Evolutionary conservation across 2,888 invertebrate genomes (phyloP).

Genomic region (Hirtodrosophila duncani): DNA sequence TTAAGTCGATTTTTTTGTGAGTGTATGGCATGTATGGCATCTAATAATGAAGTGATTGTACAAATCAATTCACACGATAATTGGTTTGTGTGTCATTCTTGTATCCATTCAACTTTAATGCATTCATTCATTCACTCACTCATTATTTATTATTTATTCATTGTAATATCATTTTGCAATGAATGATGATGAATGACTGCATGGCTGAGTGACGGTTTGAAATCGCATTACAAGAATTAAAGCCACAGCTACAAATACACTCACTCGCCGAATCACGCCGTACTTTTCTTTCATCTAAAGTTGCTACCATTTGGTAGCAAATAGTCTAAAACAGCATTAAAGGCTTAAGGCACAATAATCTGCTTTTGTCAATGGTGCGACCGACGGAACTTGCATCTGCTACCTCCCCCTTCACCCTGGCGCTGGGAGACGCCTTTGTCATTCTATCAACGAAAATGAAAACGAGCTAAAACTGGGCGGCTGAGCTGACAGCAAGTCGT

Average conservation of each 20-base stretch:
- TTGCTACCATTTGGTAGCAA: slow-evolving; percentile 37
- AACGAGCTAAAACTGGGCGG: slow-evolving; percentile 20
- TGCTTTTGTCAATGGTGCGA: slow-evolving; percentile 41
- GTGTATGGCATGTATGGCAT: too few relatives aligned
- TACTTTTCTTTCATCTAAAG: background rate
- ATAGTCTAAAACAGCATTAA: slow-evolving; percentile 69
- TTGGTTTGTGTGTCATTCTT: too few relatives aligned
- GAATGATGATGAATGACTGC: too few relatives aligned
- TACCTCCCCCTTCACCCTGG: background rate
- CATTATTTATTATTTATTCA: too few relatives aligned
- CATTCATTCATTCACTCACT: too few relatives aligned
- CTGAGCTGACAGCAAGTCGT: too few relatives aligned
- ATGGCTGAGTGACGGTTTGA: slow-evolving; percentile 12
- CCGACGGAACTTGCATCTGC: background rate
- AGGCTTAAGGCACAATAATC: slow-evolving; percentile 67
- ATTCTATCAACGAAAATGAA: slow-evolving; percentile 66
- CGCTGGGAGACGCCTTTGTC: slow-evolving; percentile 35
- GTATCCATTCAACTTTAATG: too few relatives aligned
- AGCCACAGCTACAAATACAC: slow-evolving; percentile 11
- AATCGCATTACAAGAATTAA: slow-evolving; percentile 60
- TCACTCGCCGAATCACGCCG: background rate
- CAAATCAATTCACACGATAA: too few relatives aligned
- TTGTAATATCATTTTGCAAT: too few relatives aligned
- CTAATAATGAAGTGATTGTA: too few relatives aligned
- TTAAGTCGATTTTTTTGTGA: too few relatives aligned